Evolutionary conservation across 64 coral and sea anemone genomes (phyloP), one percentile per base, ranked within the genome.

Genomic region (Hydrozoanthus tunicans): DNA sequence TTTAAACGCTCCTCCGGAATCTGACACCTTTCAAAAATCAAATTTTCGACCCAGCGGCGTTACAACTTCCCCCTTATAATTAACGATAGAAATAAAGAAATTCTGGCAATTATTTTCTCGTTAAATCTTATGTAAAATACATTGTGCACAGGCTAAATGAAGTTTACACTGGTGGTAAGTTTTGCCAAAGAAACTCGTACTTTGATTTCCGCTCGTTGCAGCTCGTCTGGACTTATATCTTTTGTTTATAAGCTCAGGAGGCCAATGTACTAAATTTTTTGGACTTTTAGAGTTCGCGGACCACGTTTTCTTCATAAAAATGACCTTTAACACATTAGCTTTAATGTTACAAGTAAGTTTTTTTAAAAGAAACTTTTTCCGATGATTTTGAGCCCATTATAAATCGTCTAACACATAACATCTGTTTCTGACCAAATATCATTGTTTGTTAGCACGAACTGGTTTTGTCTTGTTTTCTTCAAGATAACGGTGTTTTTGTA

Each of bases 261-360:
- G 26, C 72, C 72, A 75, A 75, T 20, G 71, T 78, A 78, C 76
- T 78, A 43, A 78, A 78, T 53, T 56, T 78, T 78, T n/a, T 78
- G 76, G 76, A 78, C 76, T 78, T 78, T 32, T 78, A 55, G 76
- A 55, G 76, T 78, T 78, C 76, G 54, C 76, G n/a, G 54, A 56
- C 76, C 53, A 78, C 32, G 76, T 78, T 78, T 78, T 78, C 76
- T 78, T 78, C 76, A 78, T 53, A 78, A 78, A 78, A 78, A 78
- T 56, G 76, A 78, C 53, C 76, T 78, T 78, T 78, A 78, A 56
- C 76, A 78, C 57, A 78, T 78, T 78, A 11, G 53, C 51, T n/a
- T 17, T 56, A 78, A 78, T 78, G 53, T 78, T 78, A 78, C 76
- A 78, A 78, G 76, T 15, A 55, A 78, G 53, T 58, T 78, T 78